These are phyloP conservation scores for Harpagus bidentatus DNA, from an alignment of 2,113 vertebrate genomes.

Conservation along the genomic window DNA sequence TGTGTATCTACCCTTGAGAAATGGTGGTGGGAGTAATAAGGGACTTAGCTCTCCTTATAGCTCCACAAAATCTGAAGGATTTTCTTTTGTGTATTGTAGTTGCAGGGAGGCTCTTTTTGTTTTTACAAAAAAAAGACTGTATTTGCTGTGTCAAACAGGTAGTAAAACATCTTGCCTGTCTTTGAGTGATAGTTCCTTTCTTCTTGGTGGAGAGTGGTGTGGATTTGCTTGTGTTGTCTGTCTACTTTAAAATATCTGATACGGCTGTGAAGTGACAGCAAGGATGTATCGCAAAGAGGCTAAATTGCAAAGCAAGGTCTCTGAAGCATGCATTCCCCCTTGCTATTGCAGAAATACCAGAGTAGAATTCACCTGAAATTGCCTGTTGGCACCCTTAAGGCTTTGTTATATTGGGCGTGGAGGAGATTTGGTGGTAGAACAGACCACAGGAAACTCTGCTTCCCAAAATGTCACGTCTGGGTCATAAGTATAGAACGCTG, in stretches of 20 bases:
- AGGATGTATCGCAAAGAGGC: not conserved
- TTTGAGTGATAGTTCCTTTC: not conserved
- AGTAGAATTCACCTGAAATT: not conserved
- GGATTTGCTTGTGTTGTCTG: not conserved
- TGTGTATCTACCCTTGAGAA: not conserved
- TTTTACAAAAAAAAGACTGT: not conserved
- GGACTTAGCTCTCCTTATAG: not conserved
- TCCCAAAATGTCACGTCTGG: not conserved
- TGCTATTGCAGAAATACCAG: not conserved
- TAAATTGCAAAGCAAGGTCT: not conserved
- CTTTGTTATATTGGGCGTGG: not conserved
- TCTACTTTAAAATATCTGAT: not conserved
- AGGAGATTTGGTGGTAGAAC: not conserved
- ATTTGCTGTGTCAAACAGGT: not conserved
- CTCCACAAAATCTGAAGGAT: not conserved
- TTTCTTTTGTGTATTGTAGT: not conserved
- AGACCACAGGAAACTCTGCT: accelerated
- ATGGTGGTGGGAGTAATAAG: not conserved
- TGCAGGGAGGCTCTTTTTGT: not conserved
- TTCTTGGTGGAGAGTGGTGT: accelerated
- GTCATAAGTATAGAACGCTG: not conserved
- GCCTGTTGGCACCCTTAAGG: not conserved
- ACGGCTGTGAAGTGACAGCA: not conserved
- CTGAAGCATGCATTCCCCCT: not conserved
- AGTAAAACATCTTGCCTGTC: not conserved